Evolutionary conservation across 2,888 invertebrate species (phyloP), one percentile per base, ranked within the genome.

Genomic region (Zaprionus bogoriensis): DNA sequence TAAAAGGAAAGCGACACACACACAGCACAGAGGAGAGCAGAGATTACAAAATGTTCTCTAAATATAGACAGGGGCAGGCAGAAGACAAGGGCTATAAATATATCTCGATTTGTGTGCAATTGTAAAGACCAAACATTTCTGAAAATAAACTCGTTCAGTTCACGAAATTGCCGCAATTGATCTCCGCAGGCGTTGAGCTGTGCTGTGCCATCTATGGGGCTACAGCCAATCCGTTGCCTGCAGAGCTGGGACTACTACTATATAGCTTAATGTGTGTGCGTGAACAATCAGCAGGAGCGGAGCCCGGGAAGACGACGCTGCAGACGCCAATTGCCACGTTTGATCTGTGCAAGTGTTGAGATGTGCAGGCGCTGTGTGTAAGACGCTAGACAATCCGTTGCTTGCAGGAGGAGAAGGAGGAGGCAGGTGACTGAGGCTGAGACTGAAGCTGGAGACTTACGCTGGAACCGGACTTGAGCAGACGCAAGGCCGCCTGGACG

Each of bases 401-500:
- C 32, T 36, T 36, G 32, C 32, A n/a, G n/a, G n/a, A n/a, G n/a
- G n/a, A n/a, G n/a, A n/a, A n/a, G n/a, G n/a, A n/a, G n/a, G n/a
- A n/a, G n/a, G n/a, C n/a, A n/a, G n/a, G n/a, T n/a, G n/a, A n/a
- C n/a, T n/a, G n/a, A n/a, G n/a, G n/a, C n/a, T n/a, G n/a, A n/a
- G n/a, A 36, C 9, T 4, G 12, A 4, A 28, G n/a, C 10, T 6
- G 1, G 12, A 4, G 10, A 89, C 89, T 90, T 92, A 97, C 97
- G 92, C 96, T 97, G 92, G 95, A 96, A 70, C 96, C 97, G 50
- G 98, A 96, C 92, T 97, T 96, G 46, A 99, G 93, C 81, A 99
- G 92, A 87, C 99, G 93, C 75, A 99, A 92, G 53, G 99, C 99
- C 70, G 98, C 98, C 92, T 99, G 98, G 60, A 98, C 96, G 39